These are phyloP conservation scores for Cyanoramphus novaezelandiae DNA, from an alignment of 2,113 vertebrate species.

Conservation along the genomic window DNA sequence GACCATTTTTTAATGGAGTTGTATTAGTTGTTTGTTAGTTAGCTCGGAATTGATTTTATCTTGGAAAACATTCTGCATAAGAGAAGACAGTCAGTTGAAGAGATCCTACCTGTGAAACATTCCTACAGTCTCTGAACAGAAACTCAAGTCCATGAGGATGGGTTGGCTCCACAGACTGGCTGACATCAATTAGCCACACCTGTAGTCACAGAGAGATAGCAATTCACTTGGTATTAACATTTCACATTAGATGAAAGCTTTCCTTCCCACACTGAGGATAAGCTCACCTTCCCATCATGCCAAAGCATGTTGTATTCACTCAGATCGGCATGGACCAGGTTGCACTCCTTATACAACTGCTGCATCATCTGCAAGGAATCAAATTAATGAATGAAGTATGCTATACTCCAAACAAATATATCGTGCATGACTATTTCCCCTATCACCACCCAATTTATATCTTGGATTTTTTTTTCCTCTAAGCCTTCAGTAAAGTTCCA, in stretches of 20 bases:
- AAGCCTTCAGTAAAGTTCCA: background rate
- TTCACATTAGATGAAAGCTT: background rate
- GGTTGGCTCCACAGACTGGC: constrained; percentile 94
- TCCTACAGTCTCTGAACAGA: constrained; percentile 94
- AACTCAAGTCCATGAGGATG: constrained; percentile 95
- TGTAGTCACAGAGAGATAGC: constrained; percentile 34
- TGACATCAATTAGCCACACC: constrained; percentile 98
- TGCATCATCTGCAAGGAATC: constrained; percentile 87
- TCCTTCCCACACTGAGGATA: background rate
- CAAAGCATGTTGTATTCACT: constrained; percentile 98
- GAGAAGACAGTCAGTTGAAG: background rate
- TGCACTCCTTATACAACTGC: constrained; percentile 86
- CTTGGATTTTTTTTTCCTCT: background rate
- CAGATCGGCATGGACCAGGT: constrained; percentile 93
- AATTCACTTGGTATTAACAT: background rate
- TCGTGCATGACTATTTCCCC: background rate
- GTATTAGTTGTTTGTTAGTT: background rate
- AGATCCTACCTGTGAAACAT: constrained; percentile 86
- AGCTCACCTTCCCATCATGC: constrained; percentile 84
- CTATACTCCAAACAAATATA: background rate
- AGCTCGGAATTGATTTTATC: background rate
- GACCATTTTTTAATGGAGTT: background rate
- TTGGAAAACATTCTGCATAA: background rate
- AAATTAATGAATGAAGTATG: background rate
- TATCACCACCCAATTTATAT: background rate